These are phyloP conservation scores for Eulithis prunata DNA, from an alignment of 2,888 invertebrate species.

Conservation along the genomic window DNA sequence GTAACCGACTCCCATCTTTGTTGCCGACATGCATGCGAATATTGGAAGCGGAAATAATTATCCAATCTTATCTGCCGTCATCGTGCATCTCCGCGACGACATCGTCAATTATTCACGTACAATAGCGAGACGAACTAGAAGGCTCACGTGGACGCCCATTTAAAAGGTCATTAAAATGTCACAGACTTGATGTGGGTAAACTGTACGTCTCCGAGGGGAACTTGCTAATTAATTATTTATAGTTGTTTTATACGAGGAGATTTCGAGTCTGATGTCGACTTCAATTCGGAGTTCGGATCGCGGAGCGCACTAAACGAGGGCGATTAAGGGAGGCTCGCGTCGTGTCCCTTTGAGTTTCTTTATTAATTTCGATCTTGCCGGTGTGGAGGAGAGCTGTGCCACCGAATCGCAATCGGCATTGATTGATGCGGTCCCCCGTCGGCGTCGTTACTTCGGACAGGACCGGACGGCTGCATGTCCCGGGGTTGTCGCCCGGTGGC, in stretches of 20 bases:
- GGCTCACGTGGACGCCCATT: conserved; percentile 65
- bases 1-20: conserved; percentile 61
- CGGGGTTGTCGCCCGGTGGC: conserved; percentile 49
- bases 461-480: conserved; percentile 22
- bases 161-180: conserved; percentile 79
- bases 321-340: conserved; percentile 46
- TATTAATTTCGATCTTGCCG: conserved; percentile 58
- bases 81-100: conserved; percentile 46
- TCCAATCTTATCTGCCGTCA: conserved; percentile 56
- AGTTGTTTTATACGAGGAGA: conserved; percentile 61
- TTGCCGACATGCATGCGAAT: conserved; percentile 56
- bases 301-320: conserved; percentile 35
- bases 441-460: conserved; percentile 31
- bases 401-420: conserved; percentile 34
- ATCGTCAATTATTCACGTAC: conserved; percentile 62
- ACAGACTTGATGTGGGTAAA: conserved; percentile 70
- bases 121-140: conserved; percentile 52
- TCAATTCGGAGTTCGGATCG: conserved; percentile 44
- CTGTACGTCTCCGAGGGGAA: conserved; percentile 55
- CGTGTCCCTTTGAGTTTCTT: conserved; percentile 56
- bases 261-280: conserved; percentile 40
- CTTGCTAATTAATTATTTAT: conserved; percentile 74
- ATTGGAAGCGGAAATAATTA: conserved; percentile 67
- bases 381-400: conserved; percentile 32
- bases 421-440: conserved; percentile 39